phyloP scores from a whole-genome alignment of 1,140 invertebrate species.

The Hylaeus anthracinus region DNA sequence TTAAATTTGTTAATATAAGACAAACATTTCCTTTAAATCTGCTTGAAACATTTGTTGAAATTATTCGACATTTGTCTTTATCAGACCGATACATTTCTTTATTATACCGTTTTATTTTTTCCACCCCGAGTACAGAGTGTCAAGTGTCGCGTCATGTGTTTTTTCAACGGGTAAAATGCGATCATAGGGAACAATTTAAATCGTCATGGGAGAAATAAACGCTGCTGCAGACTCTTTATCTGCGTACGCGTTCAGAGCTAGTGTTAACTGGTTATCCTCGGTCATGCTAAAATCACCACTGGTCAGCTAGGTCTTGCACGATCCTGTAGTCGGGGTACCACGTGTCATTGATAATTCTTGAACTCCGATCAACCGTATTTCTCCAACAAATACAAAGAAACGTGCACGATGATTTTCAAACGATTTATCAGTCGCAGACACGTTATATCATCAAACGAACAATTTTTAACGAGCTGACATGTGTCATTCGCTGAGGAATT shows the following conservation, averaged over 20 bases:
- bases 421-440: background rate
- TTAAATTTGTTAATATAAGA: no score
- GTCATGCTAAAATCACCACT: constrained; percentile 4
- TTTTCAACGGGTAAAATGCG: background rate
- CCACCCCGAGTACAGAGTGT: no score
- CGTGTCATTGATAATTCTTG: constrained; percentile 31
- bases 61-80: no score
- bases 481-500: no score
- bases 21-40: no score
- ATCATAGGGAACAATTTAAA: background rate
- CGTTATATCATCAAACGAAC: background rate
- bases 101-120: no score
- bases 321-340: background rate
- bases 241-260: background rate
- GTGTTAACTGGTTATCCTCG: constrained; percentile 12
- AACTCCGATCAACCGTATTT: constrained; percentile 18
- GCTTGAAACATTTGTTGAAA: no score
- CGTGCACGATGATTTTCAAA: background rate
- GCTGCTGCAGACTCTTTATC: background rate
- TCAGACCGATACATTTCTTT: no score
- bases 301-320: no score
- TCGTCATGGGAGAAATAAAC: background rate
- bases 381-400: background rate
- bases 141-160: no score
- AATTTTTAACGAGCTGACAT: no score